Evolutionary conservation across 1,140 invertebrate species (phyloP), one percentile per base, ranked within the genome.

Genomic region (Nebria ingens): DNA sequence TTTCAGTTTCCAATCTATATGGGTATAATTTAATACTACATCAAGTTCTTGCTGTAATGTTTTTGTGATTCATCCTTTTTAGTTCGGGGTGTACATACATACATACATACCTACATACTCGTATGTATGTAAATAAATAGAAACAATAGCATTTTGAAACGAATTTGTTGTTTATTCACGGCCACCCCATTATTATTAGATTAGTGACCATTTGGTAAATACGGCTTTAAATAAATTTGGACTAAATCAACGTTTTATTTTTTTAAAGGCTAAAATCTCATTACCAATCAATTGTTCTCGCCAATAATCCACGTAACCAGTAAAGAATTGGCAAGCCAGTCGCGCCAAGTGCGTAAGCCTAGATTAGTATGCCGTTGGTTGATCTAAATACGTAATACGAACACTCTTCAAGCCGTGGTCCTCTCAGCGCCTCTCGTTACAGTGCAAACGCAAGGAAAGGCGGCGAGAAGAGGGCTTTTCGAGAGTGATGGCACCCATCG

Each of bases 331-430:
- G 6, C 40, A 45, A 45, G 9, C 40, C 15, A 12, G 9, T 11
- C 17, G 6, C 9, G 17, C 9, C 15, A n/a, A n/a, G 40, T 17
- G 40, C 15, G 17, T 45, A 45, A 45, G 40, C 40, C 40, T 9
- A 45, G 40, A 45, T 45, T 45, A 45, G 40, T 45, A 45, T 45
- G 40, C 40, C 17, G 40, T 45, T 17, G 40, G 40, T 45, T 45
- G 9, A 45, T 45, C 40, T 45, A 45, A 45, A 45, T 45, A 45
- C 40, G 40, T 4, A n/a, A n/a, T n/a, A n/a, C n/a, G n/a, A n/a
- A n/a, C n/a, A n/a, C n/a, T n/a, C n/a, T n/a, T n/a, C n/a, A n/a
- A n/a, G n/a, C n/a, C n/a, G n/a, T n/a, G n/a, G n/a, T n/a, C n/a
- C n/a, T n/a, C n/a, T n/a, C n/a, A n/a, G n/a, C n/a, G n/a, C n/a